These are phyloP conservation scores for Mungos mungo DNA, from an alignment of 2,113 vertebrate genomes.

Conservation along the genomic window DNA sequence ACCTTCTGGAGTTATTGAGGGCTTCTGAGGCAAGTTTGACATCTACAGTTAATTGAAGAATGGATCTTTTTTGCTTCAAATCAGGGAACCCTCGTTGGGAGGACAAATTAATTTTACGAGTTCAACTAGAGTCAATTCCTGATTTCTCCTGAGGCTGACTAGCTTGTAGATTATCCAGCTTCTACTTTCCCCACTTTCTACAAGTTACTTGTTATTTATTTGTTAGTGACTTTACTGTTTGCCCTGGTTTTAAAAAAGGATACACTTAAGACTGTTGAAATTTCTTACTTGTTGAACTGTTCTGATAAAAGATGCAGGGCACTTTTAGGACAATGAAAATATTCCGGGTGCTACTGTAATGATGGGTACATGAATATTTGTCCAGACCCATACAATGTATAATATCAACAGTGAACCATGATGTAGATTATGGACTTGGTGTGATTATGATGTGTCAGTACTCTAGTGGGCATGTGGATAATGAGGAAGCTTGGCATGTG, in stretches of 20 bases:
- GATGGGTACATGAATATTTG: not conserved
- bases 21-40: constrained; percentile 19
- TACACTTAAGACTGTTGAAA: not conserved
- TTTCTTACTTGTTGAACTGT: not conserved
- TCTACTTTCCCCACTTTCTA: not conserved
- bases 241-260: not conserved
- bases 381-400: not conserved
- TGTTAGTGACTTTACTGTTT: not conserved
- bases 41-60: constrained; percentile 7
- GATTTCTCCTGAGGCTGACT: not conserved
- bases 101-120: constrained; percentile 20
- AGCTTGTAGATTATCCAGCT: not conserved
- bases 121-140: not conserved
- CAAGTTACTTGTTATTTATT: not conserved
- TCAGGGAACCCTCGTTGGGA: not conserved
- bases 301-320: not conserved
- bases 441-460: not conserved
- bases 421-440: not conserved
- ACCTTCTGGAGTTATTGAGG: not conserved
- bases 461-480: no score
- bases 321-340: not conserved
- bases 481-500: not conserved
- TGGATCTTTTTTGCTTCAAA: constrained; percentile 8
- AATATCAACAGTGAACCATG: not conserved
- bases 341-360: not conserved